Percentiles rank a stretch among this genome's conserved stretches.
These are phyloP conservation scores for Pogona vitticeps DNA, from an alignment of 2,113 vertebrate species.

Conservation along the genomic window DNA sequence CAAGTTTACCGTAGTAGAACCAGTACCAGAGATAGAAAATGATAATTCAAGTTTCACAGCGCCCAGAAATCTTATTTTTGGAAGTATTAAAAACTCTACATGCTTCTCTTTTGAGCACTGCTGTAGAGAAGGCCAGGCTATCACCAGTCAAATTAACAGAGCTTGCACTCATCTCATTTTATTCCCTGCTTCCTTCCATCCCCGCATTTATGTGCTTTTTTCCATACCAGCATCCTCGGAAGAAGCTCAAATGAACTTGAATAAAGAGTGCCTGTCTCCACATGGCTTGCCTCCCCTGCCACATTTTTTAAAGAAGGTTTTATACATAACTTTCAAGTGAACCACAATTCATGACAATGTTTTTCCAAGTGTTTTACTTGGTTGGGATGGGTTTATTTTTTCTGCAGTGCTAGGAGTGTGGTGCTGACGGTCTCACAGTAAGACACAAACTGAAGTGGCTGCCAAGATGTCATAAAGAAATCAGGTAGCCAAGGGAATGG, in stretches of 20 bases:
- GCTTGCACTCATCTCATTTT: constrained; percentile 15
- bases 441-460: constrained; percentile 44
- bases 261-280: constrained; percentile 46
- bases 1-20: background rate
- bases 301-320: constrained; percentile 26
- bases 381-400: constrained; percentile 67
- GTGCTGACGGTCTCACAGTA: constrained; percentile 51
- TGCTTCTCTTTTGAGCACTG: background rate
- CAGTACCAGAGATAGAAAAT: background rate
- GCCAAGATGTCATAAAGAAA: constrained; percentile 52
- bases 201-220: constrained; percentile 24
- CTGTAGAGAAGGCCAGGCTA: background rate
- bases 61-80: background rate
- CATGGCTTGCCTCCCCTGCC: background rate
- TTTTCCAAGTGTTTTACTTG: constrained; percentile 62
- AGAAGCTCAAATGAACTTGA: constrained; percentile 43
- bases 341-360: constrained; percentile 43
- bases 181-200: constrained; percentile 32
- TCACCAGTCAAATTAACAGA: background rate
- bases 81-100: background rate
- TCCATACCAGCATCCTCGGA: background rate
- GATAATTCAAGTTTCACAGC: background rate
- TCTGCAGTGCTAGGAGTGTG: constrained; percentile 44
- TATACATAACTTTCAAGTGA: constrained; percentile 42
- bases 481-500: constrained; percentile 44